Percentiles rank a stretch among this genome's conserved stretches.
These are phyloP conservation scores for Amblyraja radiata DNA, from an alignment of 2,797 vertebrate species.

Conservation along the genomic window DNA sequence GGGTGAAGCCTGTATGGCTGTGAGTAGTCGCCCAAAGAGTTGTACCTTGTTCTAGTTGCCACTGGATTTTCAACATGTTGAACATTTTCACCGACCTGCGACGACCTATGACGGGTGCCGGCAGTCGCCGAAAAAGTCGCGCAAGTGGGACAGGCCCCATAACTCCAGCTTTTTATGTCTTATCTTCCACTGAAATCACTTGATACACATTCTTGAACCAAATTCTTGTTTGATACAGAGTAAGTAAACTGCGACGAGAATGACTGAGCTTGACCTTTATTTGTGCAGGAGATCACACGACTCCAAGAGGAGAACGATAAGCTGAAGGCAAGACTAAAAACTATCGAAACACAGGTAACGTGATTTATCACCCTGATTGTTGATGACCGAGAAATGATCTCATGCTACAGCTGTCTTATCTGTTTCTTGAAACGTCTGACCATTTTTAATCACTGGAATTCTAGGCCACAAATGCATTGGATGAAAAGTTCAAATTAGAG, in stretches of 20 bases:
- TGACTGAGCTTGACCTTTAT: not conserved
- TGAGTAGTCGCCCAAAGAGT: too few species aligned
- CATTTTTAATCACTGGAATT: slow-evolving; percentile 25
- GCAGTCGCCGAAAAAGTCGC: too few species aligned
- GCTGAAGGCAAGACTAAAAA: slow-evolving; percentile 73
- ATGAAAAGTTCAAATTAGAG: slow-evolving; percentile 77
- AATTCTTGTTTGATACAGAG: not conserved
- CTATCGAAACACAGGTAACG: slow-evolving; percentile 80
- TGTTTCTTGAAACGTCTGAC: not conserved
- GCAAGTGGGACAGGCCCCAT: too few species aligned
- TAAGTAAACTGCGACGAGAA: not conserved
- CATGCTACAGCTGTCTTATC: not conserved
- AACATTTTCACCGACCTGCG: too few species aligned
- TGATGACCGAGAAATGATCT: not conserved
- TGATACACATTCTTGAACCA: too few species aligned
- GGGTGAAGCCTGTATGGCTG: too few species aligned
- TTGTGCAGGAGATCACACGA: slow-evolving; percentile 71
- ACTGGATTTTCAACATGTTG: too few species aligned
- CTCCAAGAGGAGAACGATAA: slow-evolving; percentile 91
- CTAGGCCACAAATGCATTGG: slow-evolving; percentile 76
- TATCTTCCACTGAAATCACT: too few species aligned
- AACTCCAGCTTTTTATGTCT: too few species aligned
- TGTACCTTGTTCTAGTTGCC: too few species aligned
- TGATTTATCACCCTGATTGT: not conserved
- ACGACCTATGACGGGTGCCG: too few species aligned